Conservation (phyloP, 2,113 vertebrate genomes). For the Cisticola juncidis region DNA sequence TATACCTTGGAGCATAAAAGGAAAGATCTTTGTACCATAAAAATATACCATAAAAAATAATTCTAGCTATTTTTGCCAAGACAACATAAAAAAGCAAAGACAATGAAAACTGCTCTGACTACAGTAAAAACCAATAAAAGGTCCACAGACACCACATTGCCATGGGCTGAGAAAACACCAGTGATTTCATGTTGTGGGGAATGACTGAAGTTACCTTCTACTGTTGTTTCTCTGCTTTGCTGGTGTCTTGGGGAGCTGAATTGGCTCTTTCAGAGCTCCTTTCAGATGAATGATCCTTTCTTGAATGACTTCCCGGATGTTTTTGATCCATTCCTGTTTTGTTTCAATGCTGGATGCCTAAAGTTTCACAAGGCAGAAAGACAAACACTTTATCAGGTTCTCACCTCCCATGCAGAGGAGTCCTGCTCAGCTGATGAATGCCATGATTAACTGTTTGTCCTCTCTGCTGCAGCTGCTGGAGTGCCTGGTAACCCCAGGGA, state of each 20-base stretch:
- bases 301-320: slow-evolving; percentile 97
- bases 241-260: slow-evolving; percentile 93
- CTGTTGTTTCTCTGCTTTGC: slow-evolving; percentile 90
- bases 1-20: neutral
- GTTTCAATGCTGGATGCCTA: slow-evolving; percentile 93
- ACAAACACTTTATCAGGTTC: neutral
- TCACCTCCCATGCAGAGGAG: neutral
- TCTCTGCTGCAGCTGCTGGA: neutral
- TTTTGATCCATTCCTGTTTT: slow-evolving; percentile 99
- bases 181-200: neutral
- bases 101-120: neutral
- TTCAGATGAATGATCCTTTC: slow-evolving; percentile 98
- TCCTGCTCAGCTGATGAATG: neutral
- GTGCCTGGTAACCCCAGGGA: neutral
- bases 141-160: neutral
- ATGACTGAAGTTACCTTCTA: slow-evolving; percentile 79
- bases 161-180: neutral
- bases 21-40: neutral
- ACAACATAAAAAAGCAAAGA: neutral
- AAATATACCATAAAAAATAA: neutral
- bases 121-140: neutral
- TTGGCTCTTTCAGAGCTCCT: slow-evolving; percentile 95
- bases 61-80: neutral
- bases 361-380: slow-evolving; percentile 35
- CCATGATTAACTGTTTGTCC: neutral